Evolutionary conservation across 2,113 vertebrate genomes (phyloP).

Genomic region (Varanus komodoensis): DNA sequence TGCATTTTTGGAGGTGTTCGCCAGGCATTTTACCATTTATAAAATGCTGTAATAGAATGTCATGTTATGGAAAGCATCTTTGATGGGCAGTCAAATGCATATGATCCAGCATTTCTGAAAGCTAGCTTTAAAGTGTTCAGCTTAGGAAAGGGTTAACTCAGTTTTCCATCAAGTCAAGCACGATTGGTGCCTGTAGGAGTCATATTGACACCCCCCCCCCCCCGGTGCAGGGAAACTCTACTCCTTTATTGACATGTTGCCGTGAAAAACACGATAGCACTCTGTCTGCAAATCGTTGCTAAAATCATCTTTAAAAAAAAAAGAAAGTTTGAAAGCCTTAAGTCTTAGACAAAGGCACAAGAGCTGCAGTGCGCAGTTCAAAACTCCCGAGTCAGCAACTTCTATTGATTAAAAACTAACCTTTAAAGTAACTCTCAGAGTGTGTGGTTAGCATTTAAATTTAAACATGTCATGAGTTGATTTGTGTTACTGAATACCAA

Average conservation of each 20-base stretch:
- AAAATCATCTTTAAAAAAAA: constrained; percentile 84
- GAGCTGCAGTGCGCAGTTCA: constrained; percentile 86
- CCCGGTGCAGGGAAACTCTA: constrained; percentile 78
- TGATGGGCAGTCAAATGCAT: constrained; percentile 43
- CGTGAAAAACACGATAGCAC: constrained; percentile 79
- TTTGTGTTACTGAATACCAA: constrained; percentile 87
- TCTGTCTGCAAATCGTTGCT: constrained; percentile 87
- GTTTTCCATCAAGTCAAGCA: constrained; percentile 76
- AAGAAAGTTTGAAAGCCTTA: constrained; percentile 85
- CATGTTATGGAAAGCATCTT: constrained; percentile 69
- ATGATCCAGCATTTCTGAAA: constrained; percentile 55
- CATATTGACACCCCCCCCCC: constrained; percentile 81
- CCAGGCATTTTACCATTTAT: not conserved
- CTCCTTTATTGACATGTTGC: constrained; percentile 83
- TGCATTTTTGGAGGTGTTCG: not conserved
- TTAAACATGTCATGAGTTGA: constrained; percentile 90
- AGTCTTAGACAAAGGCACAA: constrained; percentile 83
- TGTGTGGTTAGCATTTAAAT: constrained; percentile 91
- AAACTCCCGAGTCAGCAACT: constrained; percentile 97
- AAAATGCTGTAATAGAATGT: constrained; percentile 46
- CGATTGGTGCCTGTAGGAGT: constrained; percentile 75
- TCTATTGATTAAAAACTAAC: constrained; percentile 99
- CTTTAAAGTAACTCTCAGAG: constrained; percentile 96
- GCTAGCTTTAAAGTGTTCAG: constrained; percentile 65
- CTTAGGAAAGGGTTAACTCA: constrained; percentile 79